Conservation (phyloP, 2,888 invertebrate species). For the Eristalis pertinax region DNA sequence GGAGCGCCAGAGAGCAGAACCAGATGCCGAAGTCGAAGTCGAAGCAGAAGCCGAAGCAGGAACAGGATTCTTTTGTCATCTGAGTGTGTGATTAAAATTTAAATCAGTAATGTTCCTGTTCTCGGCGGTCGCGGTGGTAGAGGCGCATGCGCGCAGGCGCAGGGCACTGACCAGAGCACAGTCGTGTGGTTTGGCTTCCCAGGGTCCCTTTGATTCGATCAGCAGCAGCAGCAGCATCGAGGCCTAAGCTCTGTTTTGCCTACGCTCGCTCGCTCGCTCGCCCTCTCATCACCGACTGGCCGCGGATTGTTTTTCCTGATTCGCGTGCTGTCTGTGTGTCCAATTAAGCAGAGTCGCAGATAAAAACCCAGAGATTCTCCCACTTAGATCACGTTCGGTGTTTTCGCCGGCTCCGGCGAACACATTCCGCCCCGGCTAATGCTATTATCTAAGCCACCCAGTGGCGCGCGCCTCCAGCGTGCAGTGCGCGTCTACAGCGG, state of each 20-base stretch:
- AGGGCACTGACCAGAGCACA: slow-evolving; percentile 60
- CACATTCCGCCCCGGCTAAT: slow-evolving; percentile 13
- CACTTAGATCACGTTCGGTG: slow-evolving; percentile 71
- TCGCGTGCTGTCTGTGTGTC: slow-evolving; percentile 52
- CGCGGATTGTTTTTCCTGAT: slow-evolving; percentile 28
- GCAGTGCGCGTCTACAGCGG: not conserved
- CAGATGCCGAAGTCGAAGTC: not conserved
- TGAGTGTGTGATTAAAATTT: slow-evolving; percentile 64
- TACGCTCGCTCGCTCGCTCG: slow-evolving; percentile 19
- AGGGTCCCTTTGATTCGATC: slow-evolving; percentile 63
- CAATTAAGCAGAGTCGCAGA: slow-evolving; percentile 65
- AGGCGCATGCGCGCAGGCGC: not conserved
- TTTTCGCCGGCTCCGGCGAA: slow-evolving; percentile 35
- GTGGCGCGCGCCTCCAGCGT: not conserved
- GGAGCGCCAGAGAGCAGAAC: not conserved
- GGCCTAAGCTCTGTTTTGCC: slow-evolving; percentile 36
- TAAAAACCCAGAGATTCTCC: slow-evolving; percentile 65
- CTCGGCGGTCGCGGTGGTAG: not conserved
- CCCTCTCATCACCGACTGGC: not conserved
- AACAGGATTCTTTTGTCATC: slow-evolving; percentile 47
- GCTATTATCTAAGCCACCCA: slow-evolving; percentile 44
- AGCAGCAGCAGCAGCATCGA: slow-evolving; percentile 3
- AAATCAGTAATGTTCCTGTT: slow-evolving; percentile 60
- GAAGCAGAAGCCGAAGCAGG: not conserved
- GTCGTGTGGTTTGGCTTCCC: slow-evolving; percentile 46